Percentiles rank a stretch among this genome's conserved stretches.
Evolutionary conservation across 2,113 vertebrate genomes (phyloP).

Genomic region (Piprites chloris): DNA sequence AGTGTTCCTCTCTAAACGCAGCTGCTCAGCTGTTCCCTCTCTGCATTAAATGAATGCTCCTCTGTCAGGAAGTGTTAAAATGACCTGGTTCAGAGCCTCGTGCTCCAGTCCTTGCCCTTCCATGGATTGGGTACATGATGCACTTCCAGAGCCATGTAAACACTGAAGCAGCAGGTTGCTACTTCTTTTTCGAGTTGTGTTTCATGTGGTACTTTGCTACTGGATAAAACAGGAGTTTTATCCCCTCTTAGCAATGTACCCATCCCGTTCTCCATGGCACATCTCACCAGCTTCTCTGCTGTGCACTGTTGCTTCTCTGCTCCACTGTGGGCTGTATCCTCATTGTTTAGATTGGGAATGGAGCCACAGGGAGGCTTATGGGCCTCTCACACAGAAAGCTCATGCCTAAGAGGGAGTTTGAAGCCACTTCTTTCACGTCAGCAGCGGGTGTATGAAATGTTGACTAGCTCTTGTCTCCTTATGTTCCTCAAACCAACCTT

Average conservation of each 20-base stretch:
- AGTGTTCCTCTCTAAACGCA: neutral
- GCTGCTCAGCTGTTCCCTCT: neutral
- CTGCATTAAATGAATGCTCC: conserved; percentile 9
- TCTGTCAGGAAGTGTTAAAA: conserved; percentile 26
- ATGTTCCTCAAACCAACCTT: neutral
- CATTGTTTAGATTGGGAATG: neutral
- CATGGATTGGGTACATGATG: neutral
- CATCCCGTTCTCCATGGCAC: fast-evolving
- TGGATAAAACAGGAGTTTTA: neutral
- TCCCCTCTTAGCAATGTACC: fast-evolving
- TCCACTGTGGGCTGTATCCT: neutral
- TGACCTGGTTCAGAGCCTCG: neutral
- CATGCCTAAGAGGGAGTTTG: neutral
- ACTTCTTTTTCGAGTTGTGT: neutral
- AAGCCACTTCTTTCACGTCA: neutral
- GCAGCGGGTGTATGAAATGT: neutral
- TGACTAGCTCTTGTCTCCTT: neutral
- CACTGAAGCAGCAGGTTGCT: fast-evolving
- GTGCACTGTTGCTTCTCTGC: neutral
- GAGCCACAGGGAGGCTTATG: neutral
- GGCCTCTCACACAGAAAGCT: neutral
- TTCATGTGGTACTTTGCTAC: neutral
- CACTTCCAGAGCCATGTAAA: neutral
- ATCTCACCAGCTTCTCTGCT: neutral
- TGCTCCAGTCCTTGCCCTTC: neutral